These are phyloP conservation scores for Tyrannus savana DNA, from an alignment of 2,113 vertebrate species.

Conservation along the genomic window DNA sequence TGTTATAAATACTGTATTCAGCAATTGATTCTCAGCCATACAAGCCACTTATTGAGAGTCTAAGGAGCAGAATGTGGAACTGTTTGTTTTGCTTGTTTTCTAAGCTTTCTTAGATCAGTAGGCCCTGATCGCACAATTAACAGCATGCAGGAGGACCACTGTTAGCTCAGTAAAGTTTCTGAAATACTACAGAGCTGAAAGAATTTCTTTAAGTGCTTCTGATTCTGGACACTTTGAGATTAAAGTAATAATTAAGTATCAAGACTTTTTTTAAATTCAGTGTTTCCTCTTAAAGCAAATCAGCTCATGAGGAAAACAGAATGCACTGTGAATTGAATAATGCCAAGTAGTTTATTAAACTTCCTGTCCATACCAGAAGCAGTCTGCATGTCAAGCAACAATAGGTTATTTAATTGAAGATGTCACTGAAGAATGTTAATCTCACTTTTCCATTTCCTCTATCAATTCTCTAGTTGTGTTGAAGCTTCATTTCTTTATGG, in stretches of 20 bases:
- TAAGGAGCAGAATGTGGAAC: neutral
- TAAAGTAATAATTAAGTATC: neutral
- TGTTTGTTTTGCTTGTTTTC: neutral
- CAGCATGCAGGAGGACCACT: neutral
- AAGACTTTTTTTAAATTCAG: neutral
- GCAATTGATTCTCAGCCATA: neutral
- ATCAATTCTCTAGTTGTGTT: neutral
- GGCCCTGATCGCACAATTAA: neutral
- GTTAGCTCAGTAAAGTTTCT: neutral
- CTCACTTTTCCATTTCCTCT: neutral
- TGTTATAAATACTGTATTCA: neutral
- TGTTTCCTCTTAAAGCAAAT: neutral
- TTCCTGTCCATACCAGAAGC: neutral
- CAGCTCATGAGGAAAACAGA: neutral
- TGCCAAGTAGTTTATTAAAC: neutral
- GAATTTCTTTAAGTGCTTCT: neutral
- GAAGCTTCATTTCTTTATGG: neutral
- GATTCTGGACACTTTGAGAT: neutral
- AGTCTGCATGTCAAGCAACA: neutral
- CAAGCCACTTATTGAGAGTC: neutral
- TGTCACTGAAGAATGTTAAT: slow-evolving; percentile 17
- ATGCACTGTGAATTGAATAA: neutral
- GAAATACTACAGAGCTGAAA: neutral
- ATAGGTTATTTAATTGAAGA: neutral
- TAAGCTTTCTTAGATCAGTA: neutral